Evolutionary conservation across 2,888 invertebrate species (phyloP), one percentile per base, ranked within the genome.

Genomic region (Azorinus chamasolen): DNA sequence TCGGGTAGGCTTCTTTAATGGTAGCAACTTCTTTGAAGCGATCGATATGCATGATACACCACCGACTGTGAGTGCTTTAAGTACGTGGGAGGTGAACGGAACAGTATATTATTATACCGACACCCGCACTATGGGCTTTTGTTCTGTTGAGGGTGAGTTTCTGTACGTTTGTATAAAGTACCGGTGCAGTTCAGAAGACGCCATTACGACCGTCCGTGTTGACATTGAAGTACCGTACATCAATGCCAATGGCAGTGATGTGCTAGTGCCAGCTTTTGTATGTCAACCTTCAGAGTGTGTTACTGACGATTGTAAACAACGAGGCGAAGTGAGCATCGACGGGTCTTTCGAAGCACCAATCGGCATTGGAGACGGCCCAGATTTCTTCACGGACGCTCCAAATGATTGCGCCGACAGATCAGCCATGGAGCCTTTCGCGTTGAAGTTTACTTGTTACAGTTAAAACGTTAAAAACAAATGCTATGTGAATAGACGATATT

Each of bases 61-160:
- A n/a, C 66, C 66, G 20, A 57, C 18, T 20, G 20, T 73, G 3
- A 62, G 61, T 8, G 73, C 50, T 20, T 50, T 61, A 2, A 73
- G 73, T 24, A 45, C 48, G 3, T 73, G 73, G 73, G 25, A 37
- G 12, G 24, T 25, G 0, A 43, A 27, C 4, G 57, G 41, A 1
- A 25, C 24, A 10, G 24, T 32, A 1, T 62, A 41, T 24, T 68
- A 50, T 51, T 73, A 45, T 37, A 73, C 57, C 4, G 45, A 63
- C 22, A 41, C 39, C 14, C 32, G 43, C 14, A 48, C 39, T 16
- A 50, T 71, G 27, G 20, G 50, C 45, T 8, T 25, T 16, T 25
- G 41, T 0, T 8, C 10, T n/a, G n/a, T n/a, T 1, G 12, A 8
- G 16, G 58, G 48, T 5, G 24, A 46, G 2, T 71, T 63, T n/a